Evolutionary conservation across 2,888 invertebrate genomes (phyloP).

Genomic region (Aphelenchoides bicaudatus): DNA sequence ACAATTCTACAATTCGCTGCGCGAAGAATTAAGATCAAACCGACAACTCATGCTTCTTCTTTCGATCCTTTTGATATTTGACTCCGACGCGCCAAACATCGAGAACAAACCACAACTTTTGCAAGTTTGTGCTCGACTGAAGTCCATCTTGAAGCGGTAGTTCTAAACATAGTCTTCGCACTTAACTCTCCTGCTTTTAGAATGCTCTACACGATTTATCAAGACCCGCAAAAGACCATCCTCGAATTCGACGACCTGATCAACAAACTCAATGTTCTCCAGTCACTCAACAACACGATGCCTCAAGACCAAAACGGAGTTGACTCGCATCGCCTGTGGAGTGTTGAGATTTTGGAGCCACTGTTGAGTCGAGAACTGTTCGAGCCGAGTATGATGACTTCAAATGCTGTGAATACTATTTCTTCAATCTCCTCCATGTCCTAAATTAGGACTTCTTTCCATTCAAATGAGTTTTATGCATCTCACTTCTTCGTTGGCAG

Average conservation of each 20-base stretch:
- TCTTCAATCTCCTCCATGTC: too few relatives aligned
- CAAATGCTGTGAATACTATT: background rate
- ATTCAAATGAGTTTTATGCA: too few relatives aligned
- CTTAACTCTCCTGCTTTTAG: constrained; percentile 14
- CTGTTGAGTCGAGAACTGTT: constrained; percentile 16
- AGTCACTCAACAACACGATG: constrained; percentile 16
- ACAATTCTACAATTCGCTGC: constrained; percentile 70
- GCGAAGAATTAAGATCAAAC: constrained; percentile 78
- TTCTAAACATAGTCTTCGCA: background rate
- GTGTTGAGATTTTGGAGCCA: constrained; percentile 16
- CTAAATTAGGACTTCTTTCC: background rate
- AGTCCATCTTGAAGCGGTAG: constrained; percentile 31
- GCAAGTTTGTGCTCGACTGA: constrained; percentile 27
- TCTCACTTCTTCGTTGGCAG: background rate
- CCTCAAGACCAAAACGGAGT: constrained; percentile 1
- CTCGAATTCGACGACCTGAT: constrained; percentile 20
- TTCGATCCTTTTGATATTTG: constrained; percentile 83
- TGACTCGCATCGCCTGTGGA: constrained; percentile 14
- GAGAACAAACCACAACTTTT: constrained; percentile 21
- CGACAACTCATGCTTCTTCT: constrained; percentile 83
- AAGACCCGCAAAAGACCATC: constrained; percentile 20
- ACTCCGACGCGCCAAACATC: constrained; percentile 65
- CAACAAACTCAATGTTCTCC: constrained; percentile 16
- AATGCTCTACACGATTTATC: constrained; percentile 30
- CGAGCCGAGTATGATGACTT: constrained; percentile 6